Evolutionary conservation across 2,113 vertebrate genomes (phyloP).

Genomic region (Clarias gariepinus): DNA sequence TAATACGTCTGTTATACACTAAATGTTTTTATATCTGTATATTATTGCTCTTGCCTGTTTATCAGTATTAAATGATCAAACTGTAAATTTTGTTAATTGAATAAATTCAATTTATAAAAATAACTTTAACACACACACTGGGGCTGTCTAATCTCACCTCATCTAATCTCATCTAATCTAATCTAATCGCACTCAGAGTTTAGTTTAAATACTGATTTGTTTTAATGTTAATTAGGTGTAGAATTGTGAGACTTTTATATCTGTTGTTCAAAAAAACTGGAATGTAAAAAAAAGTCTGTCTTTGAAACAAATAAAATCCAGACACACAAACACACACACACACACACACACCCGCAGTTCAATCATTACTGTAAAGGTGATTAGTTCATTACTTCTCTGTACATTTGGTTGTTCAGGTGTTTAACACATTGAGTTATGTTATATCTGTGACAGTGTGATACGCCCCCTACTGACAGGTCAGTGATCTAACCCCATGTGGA

Average conservation of each 20-base stretch:
- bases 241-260: not conserved
- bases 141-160: not conserved
- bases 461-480: not conserved
- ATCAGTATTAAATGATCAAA: not conserved
- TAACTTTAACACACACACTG: no score
- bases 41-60: no score
- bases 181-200: not conserved
- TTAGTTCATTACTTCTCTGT: not conserved
- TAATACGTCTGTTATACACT: not conserved
- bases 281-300: no score
- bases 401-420: not conserved
- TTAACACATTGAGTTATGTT: not conserved
- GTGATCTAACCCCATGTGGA: not conserved
- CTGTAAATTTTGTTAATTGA: not conserved
- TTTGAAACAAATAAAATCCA: no score
- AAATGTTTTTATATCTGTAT: not conserved
- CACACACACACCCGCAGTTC: not conserved
- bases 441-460: not conserved
- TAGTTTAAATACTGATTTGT: no score
- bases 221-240: not conserved
- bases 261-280: no score
- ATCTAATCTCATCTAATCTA: no score
- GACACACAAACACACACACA: not conserved
- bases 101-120: no score
- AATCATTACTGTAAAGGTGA: not conserved